A percentile compares a stretch with the other conserved stretches of the same genome.
phyloP scores from a whole-genome alignment of 2,888 invertebrate genomes.

The Oscheius sp. region DNA sequence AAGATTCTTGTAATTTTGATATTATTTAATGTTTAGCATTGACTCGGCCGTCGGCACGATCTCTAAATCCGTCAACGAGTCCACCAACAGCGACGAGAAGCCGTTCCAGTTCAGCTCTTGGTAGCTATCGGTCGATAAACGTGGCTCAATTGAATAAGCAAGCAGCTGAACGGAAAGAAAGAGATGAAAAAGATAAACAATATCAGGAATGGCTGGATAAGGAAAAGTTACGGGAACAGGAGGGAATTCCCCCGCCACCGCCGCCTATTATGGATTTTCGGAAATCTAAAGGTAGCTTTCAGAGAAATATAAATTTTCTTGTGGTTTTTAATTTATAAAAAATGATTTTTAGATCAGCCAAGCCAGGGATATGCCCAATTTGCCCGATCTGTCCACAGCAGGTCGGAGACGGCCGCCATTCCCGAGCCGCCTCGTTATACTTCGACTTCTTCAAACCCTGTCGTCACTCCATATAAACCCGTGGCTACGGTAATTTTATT shows the following conservation, averaged over 20 bases:
- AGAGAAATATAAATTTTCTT: too few relatives aligned
- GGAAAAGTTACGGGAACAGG: constrained; percentile 38
- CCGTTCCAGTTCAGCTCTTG: constrained; percentile 25
- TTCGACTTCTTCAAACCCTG: not conserved
- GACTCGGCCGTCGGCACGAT: constrained; percentile 10
- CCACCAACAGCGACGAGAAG: constrained; percentile 26
- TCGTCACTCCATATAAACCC: constrained; percentile 31
- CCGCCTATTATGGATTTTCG: constrained; percentile 31
- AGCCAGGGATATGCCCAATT: constrained; percentile 25
- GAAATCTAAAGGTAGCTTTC: constrained; percentile 15
- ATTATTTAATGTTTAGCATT: constrained; percentile 1
- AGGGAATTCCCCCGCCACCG: not conserved
- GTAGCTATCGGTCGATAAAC: constrained; percentile 30
- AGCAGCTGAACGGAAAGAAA: constrained; percentile 52
- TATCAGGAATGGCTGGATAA: constrained; percentile 47
- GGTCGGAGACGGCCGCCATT: constrained; percentile 10
- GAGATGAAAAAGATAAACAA: constrained; percentile 54
- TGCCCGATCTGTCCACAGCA: constrained; percentile 17
- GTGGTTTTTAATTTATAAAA: too few relatives aligned
- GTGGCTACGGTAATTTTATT: constrained; percentile 24
- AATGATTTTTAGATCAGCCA: constrained; percentile 13
- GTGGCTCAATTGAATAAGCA: constrained; percentile 46
- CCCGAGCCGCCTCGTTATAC: not conserved
- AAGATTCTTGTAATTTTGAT: not conserved
- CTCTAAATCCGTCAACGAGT: constrained; percentile 8